phyloP scores from a whole-genome alignment of 1,140 invertebrate genomes.

The Gerris buenoi region DNA sequence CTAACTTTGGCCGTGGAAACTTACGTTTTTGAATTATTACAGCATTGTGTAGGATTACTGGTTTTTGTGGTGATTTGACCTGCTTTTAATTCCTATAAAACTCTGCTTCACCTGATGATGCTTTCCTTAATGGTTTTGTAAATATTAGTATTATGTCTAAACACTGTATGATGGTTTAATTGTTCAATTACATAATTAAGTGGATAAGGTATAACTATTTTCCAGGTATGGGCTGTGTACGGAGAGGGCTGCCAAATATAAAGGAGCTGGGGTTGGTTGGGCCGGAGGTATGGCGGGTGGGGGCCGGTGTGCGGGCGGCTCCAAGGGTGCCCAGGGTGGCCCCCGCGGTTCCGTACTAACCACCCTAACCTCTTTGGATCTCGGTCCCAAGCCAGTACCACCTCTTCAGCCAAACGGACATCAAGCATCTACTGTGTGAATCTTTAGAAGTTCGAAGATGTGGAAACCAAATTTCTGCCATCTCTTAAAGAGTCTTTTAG shows the following conservation, averaged over 20 bases:
- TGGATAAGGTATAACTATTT: slow-evolving; percentile 30
- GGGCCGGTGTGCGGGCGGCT: neutral
- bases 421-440: neutral
- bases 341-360: slow-evolving; percentile 18
- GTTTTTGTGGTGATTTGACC: no score
- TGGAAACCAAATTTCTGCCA: no score
- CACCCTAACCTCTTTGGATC: slow-evolving; percentile 19
- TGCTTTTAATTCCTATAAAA: no score
- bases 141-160: no score
- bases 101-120: no score
- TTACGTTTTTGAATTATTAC: no score
- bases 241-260: slow-evolving; percentile 18
- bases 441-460: no score
- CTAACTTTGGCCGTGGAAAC: no score
- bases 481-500: no score
- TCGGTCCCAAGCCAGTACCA: slow-evolving; percentile 9
- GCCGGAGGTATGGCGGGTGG: neutral
- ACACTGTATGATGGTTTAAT: slow-evolving; percentile 28
- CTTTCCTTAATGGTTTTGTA: no score
- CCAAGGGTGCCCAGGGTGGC: neutral
- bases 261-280: slow-evolving; percentile 8
- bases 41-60: no score
- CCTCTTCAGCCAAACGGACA: neutral
- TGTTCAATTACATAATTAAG: slow-evolving; percentile 6
- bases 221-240: slow-evolving; percentile 19